phyloP scores from a whole-genome alignment of 1,140 invertebrate species.

The Scylla paramamosain region DNA sequence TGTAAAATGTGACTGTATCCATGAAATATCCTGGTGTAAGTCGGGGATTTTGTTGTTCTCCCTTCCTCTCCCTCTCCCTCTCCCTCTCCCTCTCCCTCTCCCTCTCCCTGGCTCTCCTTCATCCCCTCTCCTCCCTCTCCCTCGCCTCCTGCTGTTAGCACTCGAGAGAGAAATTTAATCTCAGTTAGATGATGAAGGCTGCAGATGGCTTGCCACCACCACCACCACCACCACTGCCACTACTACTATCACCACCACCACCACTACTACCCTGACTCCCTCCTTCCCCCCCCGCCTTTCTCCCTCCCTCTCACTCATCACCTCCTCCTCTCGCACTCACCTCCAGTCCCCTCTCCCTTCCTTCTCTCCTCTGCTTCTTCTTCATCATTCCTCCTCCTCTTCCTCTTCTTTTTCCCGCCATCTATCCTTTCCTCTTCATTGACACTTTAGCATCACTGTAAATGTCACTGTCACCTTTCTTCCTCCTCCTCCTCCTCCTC shows the following conservation, averaged over 20 bases:
- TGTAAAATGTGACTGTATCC: background rate
- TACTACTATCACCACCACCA: background rate
- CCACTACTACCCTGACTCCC: background rate
- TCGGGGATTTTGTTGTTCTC: background rate
- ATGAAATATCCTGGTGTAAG: background rate
- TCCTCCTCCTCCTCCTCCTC: background rate
- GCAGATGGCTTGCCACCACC: background rate
- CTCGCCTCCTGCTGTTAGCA: background rate
- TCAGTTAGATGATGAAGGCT: slow-evolving; percentile 14
- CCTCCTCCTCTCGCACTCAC: background rate
- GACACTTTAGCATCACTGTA: no score
- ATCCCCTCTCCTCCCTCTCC: background rate
- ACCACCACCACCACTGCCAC: no score
- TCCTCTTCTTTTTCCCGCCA: background rate
- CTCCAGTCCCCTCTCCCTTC: background rate
- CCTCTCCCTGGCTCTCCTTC: background rate
- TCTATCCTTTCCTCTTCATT: background rate
- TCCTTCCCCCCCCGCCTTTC: background rate
- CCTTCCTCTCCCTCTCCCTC: background rate
- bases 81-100: background rate
- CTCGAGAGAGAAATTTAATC: slow-evolving; percentile 14
- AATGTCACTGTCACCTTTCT: background rate
- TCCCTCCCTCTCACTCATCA: slow-evolving; percentile 11
- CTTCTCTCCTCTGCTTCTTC: background rate
- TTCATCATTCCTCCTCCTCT: background rate